Base-by-base conservation (phyloP, 1,140 invertebrate genomes). In the Macrobrachium rosenbergii region DNA sequence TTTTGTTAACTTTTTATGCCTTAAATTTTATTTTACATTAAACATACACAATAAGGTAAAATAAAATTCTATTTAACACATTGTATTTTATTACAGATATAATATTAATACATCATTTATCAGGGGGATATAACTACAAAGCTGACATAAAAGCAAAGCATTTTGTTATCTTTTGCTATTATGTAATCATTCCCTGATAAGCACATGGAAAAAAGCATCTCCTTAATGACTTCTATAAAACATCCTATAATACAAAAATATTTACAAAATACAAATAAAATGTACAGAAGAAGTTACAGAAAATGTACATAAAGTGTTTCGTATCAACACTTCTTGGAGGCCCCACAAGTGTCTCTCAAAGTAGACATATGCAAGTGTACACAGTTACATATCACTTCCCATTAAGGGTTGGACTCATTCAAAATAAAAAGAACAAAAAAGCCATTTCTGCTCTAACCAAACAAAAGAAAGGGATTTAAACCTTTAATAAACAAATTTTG, bases 51-150 rank as follows among this genome's bases (percentile, higher is more conserved):
- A 37, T 52, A 16, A 75, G 7, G 72, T 21, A 59, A 67, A 78
- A 72, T 58, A 52, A 45, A 79, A 85, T 19, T 58, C 14, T 23
- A 69, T 17, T 69, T 11, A 82, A 87, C 78, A 79, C 67, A 85
- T 59, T 87, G 60, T 87, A 81, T 87, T 80, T 87, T 87, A 87
- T 75, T 81, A 52, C 45, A 60, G 79, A 78, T 78, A 86, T 87
- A 87, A 87, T 87, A 87, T 82, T 81, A 82, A 87, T 87, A 87
- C 85, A 87, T 87, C 78, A 87, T 87, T 87, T 87, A 87, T 79
- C 85, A 87, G 85, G 85, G 82, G 83, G 78, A 52, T 72, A 75
- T 87, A 87, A 81, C 85, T 87, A 87, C 78, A 81, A 87, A 80
- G 78, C 77, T 87, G 78, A 87, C 85, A 87, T 87, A 79, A 76